These are phyloP conservation scores for Drosophila setosimentum DNA, from an alignment of 2,888 invertebrate species.

Conservation along the genomic window DNA sequence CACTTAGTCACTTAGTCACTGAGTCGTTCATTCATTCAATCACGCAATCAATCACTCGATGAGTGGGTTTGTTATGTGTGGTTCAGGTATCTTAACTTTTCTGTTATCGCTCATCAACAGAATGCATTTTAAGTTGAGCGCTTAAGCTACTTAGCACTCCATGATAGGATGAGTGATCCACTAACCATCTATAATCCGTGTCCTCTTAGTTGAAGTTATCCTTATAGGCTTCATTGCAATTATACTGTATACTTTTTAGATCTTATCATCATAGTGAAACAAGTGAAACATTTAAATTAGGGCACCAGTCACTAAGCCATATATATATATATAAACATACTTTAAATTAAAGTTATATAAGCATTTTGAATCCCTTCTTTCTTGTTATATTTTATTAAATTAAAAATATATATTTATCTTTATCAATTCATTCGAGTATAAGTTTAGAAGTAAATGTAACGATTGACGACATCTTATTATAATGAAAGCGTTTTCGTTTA, in stretches of 20 bases:
- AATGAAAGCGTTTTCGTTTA: neutral
- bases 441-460: neutral
- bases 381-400: neutral
- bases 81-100: slow-evolving; percentile 33
- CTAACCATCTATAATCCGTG: neutral
- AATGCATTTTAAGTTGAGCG: slow-evolving; percentile 48
- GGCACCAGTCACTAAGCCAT: neutral
- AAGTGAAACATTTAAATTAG: neutral
- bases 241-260: neutral
- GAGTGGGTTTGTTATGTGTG: slow-evolving; percentile 1
- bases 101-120: slow-evolving; percentile 39
- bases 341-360: neutral
- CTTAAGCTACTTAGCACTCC: slow-evolving; percentile 61
- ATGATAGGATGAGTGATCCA: neutral
- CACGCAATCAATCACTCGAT: slow-evolving; percentile 40
- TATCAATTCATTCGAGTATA: neutral
- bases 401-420: neutral
- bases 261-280: neutral
- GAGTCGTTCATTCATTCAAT: slow-evolving; percentile 35
- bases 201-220: neutral
- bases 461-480: neutral
- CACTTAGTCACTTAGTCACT: slow-evolving; percentile 3
- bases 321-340: too few relatives aligned
- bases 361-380: neutral
- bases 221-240: neutral